These are phyloP conservation scores for Ursus arctos DNA, from an alignment of 2,113 vertebrate genomes.

Conservation along the genomic window DNA sequence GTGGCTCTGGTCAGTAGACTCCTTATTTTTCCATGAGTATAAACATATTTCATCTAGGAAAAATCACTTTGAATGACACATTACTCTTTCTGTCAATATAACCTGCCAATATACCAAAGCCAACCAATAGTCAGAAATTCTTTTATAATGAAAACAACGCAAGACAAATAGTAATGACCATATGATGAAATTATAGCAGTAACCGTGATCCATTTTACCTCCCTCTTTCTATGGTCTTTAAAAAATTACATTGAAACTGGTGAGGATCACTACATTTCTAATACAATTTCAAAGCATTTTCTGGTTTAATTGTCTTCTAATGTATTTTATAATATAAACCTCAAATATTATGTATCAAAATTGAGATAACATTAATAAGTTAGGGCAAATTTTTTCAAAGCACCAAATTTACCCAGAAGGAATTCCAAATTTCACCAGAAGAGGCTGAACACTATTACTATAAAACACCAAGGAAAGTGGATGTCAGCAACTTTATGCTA, in stretches of 20 bases:
- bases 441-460: conserved; percentile 31
- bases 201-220: neutral
- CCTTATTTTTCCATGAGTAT: conserved; percentile 24
- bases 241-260: conserved; percentile 32
- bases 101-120: neutral
- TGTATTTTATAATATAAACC: neutral
- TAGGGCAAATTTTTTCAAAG: conserved; percentile 59
- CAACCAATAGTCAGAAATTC: neutral
- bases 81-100: conserved; percentile 28
- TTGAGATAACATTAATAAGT: conserved; percentile 62
- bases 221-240: neutral
- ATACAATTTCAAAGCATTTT: conserved; percentile 31
- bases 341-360: conserved; percentile 59
- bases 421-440: conserved; percentile 64
- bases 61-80: conserved; percentile 14
- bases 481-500: conserved; percentile 65
- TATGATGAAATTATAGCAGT: neutral
- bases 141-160: conserved; percentile 41
- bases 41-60: conserved; percentile 52
- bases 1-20: neutral
- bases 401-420: conserved; percentile 58
- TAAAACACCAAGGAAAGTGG: conserved; percentile 63
- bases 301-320: conserved; percentile 38
- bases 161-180: conserved; percentile 25
- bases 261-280: conserved; percentile 7